Evolutionary conservation across 2,797 vertebrate species (phyloP).

Genomic region (Pipistrellus kuhlii): DNA sequence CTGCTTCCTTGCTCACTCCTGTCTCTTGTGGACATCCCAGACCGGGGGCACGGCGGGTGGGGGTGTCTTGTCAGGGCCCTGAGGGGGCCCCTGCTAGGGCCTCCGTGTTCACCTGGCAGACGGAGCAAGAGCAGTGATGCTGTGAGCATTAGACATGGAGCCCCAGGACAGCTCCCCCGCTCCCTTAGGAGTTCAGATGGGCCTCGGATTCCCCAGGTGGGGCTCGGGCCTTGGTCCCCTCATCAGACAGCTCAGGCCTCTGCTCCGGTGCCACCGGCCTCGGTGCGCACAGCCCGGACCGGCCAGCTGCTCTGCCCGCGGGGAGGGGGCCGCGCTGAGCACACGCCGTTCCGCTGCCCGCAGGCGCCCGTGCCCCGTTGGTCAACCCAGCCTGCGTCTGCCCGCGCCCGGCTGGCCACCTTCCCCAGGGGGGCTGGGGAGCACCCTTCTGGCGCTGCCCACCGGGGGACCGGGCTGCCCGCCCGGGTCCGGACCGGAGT

Average conservation of each 20-base stretch:
- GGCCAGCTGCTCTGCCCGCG: not conserved
- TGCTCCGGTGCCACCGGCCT: not conserved
- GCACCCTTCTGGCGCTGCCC: not conserved
- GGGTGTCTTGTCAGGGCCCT: not conserved
- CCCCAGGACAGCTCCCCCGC: not conserved
- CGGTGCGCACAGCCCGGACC: not conserved
- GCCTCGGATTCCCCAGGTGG: not conserved
- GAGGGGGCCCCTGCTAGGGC: not conserved
- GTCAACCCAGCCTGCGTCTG: not conserved
- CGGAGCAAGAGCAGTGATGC: no score
- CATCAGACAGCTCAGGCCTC: not conserved
- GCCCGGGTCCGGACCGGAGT: not conserved
- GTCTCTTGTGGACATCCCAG: not conserved
- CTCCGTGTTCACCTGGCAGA: not conserved
- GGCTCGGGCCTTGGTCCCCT: not conserved
- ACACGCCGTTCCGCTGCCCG: constrained; percentile 26
- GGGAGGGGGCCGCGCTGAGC: not conserved
- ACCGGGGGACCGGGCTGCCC: not conserved
- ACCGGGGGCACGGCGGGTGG: not conserved
- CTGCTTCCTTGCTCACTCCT: not conserved
- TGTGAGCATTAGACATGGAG: not conserved
- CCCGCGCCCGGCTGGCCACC: not conserved
- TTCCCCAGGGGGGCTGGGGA: not conserved
- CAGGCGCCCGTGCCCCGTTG: not conserved
- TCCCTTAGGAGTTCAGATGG: not conserved